Percentiles rank a stretch among this genome's conserved stretches.
These are phyloP conservation scores for Brachionus rotundiformis DNA, from an alignment of 1,140 invertebrate species.

Conservation along the genomic window DNA sequence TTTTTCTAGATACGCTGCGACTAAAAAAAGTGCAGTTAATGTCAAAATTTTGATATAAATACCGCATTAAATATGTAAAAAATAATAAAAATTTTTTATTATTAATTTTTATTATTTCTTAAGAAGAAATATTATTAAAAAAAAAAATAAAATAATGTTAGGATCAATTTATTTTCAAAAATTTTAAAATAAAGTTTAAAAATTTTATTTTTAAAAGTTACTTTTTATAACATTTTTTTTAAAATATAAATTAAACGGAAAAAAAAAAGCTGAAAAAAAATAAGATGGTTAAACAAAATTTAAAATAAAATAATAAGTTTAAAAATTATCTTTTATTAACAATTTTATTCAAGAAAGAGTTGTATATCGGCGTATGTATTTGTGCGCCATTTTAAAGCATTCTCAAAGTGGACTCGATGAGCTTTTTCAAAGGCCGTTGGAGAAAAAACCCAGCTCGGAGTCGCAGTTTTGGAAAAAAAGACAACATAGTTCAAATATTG, in stretches of 20 bases:
- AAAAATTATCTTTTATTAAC: conserved; percentile 13
- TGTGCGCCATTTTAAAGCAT: background rate
- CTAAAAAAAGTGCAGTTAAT: too few relatives aligned
- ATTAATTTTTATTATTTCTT: too few relatives aligned
- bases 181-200: conserved; percentile 2
- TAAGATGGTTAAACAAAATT: background rate
- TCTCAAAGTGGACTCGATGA: background rate
- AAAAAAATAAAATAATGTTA: background rate
- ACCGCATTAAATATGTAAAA: too few relatives aligned
- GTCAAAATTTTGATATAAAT: too few relatives aligned
- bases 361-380: background rate
- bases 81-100: too few relatives aligned
- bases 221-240: conserved; percentile 8
- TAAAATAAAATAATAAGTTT: background rate
- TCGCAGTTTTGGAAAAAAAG: background rate
- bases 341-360: background rate
- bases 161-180: background rate
- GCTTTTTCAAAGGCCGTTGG: background rate
- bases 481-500: background rate
- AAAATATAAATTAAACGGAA: conserved; percentile 7
- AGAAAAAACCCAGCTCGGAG: background rate
- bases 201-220: conserved; percentile 12
- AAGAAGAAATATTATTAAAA: too few relatives aligned
- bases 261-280: background rate
- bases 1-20: too few relatives aligned